These are phyloP conservation scores for Calosoma granatense DNA, from an alignment of 1,140 invertebrate species.

Conservation along the genomic window DNA sequence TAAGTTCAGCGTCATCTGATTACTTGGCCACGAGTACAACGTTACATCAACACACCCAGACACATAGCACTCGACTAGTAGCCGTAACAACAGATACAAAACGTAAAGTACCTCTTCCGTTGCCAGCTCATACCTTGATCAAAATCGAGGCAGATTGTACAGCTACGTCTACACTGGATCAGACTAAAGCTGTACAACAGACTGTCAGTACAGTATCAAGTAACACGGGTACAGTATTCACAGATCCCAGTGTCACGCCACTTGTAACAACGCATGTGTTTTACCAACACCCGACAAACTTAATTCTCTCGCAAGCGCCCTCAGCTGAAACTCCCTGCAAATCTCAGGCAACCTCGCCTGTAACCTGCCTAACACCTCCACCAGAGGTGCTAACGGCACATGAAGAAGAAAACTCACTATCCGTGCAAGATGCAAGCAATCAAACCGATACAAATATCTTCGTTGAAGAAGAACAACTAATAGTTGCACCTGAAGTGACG, in stretches of 20 bases:
- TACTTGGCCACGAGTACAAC: constrained; percentile 36
- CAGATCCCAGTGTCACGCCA: constrained; percentile 27
- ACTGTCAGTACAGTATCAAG: constrained; percentile 39
- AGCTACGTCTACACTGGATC: constrained; percentile 29
- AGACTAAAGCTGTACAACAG: constrained; percentile 42
- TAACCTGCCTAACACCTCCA: constrained; percentile 47
- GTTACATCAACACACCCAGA: constrained; percentile 47
- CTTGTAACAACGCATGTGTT: constrained; percentile 40
- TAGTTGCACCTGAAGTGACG: constrained; percentile 11
- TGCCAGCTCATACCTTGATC: constrained; percentile 48
- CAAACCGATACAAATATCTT: constrained; percentile 59
- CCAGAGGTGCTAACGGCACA: constrained; percentile 39
- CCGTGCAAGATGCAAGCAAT: constrained; percentile 68
- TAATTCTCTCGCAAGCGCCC: constrained; percentile 37
- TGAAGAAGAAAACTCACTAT: constrained; percentile 26
- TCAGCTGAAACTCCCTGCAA: constrained; percentile 36
- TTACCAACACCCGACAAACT: constrained; percentile 40
- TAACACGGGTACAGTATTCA: constrained; percentile 38
- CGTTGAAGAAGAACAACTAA: constrained; percentile 37
- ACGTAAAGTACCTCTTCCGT: constrained; percentile 46
- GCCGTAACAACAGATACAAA: constrained; percentile 37
- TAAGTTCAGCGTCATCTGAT: constrained; percentile 44
- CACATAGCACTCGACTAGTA: constrained; percentile 45
- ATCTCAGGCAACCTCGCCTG: constrained; percentile 46
- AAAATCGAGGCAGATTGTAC: constrained; percentile 53